Base-by-base conservation (phyloP, 2,888 invertebrate species). In the Caenorhabditis becei region DNA sequence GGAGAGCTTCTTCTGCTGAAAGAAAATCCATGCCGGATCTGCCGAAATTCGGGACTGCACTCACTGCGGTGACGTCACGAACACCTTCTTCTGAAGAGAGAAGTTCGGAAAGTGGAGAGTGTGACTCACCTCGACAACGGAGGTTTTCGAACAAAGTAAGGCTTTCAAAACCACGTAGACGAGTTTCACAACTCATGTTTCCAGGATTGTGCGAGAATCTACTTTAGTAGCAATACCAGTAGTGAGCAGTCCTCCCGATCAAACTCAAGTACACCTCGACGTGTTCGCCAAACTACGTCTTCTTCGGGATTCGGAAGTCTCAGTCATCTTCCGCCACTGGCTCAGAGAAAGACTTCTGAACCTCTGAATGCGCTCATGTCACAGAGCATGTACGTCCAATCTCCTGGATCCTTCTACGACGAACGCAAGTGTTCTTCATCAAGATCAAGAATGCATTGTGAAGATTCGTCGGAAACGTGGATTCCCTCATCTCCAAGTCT, bases 271-370 rank as follows among this genome's bases (percentile, higher is more conserved):
- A 77, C 65, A 53, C 81, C 72, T 49, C 77, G 74, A 26, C 77
- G 74, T 44, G 61, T 69, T 23, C 74, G 62, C 10, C 84, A 53
- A 47, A 80, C 61, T 56, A 79, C 77, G 14, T 67, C 79, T n/a
- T 80, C 81, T 11, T 84, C 84, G 20, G 84, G 84, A 16, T 84
- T 80, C 54, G 77, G 82, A 18, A 82, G 82, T 49, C 62, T 84
- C 24, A 77, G 71, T 20, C 83, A 85, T 82, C 65, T 85, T 2
- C 85, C 85, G 20, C 85, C 85, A n/a, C 35, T 72, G 1, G 47
- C 59, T 23, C 61, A 71, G 18, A 35, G 77, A 7, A 80, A 80
- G 53, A 51, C 32, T 35, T 49, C 28, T 3, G 75, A 77, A 32
- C 67, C 78, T 5, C 20, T 71, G 35, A 82, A 69, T 35, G 66